Evolutionary conservation across 2,888 invertebrate species (phyloP), one percentile per base, ranked within the genome.

Genomic region (Sthenelais limicola): DNA sequence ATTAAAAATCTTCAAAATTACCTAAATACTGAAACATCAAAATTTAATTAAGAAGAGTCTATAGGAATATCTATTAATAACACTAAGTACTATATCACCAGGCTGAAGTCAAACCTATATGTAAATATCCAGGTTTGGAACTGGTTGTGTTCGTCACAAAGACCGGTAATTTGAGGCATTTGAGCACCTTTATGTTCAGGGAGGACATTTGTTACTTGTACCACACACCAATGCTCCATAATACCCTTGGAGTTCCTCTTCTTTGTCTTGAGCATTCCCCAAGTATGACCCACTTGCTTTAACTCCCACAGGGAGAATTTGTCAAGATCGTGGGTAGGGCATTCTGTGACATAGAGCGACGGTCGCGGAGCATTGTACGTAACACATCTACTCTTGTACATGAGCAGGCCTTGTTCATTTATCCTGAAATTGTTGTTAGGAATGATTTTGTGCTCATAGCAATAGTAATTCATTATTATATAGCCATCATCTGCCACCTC

Each of bases 401-500:
- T 32, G 47, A 79, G 56, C 47, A 76, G 35, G 15, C 79, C 79
- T n/a, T 72, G 73, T 15, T 54, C 24, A n/a, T 74, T 71, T 15
- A 79, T 24, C 33, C 73, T 52, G 48, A 80, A 80, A 67, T 74
- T 68, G 54, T 80, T 80, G 52, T 66, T 73, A 12, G 80, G 80
- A 26, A 80, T 79, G 56, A 79, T 77, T 68, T 79, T 80, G 69
- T 80, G 80, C 48, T 77, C 77, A 56, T 73, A 80, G 73, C 80
- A 80, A 51, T 72, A 71, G 68, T 78, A 79, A 18, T 76, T 80
- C 75, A 80, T 75, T 38, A 78, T 76, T 30, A 80, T 32, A 32
- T 62, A 72, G 62, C 78, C 79, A 21, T 77, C 76, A 24, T 43
- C 30, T 3, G 71, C 66, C n/a, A 80, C 69, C 73, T 79, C 74